A percentile compares a stretch with the other conserved stretches of the same genome.
These are phyloP conservation scores for Plectropomus leopardus DNA, from an alignment of 2,113 vertebrate species.

Conservation along the genomic window DNA sequence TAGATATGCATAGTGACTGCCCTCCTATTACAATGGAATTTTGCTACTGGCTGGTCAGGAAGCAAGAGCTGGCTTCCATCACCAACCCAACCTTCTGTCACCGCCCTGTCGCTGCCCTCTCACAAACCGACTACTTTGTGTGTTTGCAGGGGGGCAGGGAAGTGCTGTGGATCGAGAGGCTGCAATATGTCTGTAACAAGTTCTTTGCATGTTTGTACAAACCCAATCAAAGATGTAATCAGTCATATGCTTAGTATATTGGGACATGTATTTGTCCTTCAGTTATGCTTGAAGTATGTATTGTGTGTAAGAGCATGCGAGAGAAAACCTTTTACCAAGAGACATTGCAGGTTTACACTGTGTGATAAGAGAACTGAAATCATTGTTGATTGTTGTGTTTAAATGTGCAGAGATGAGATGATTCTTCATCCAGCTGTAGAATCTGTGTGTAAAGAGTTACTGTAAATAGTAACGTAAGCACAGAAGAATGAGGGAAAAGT, in stretches of 20 bases:
- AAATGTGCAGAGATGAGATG: background rate
- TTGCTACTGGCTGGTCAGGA: no score
- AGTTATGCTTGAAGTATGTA: background rate
- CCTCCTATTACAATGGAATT: no score
- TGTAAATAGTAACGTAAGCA: background rate
- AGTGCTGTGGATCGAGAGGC: no score
- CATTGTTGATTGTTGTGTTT: slow-evolving; percentile 1
- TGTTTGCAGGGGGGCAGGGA: no score
- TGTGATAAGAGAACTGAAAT: background rate
- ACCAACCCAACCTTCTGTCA: no score
- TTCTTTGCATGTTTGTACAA: background rate
- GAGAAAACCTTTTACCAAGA: background rate
- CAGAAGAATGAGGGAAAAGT: background rate
- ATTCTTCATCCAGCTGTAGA: background rate
- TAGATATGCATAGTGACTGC: no score
- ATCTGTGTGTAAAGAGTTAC: slow-evolving; percentile 2
- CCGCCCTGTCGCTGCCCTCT: no score
- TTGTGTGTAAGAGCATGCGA: background rate
- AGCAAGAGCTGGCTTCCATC: no score
- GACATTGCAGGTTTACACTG: background rate
- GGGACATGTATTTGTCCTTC: background rate
- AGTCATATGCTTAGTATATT: background rate
- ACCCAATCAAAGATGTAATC: no score
- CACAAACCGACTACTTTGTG: no score
- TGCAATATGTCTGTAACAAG: no score